Evolutionary conservation across 2,888 invertebrate genomes (phyloP), one percentile per base, ranked within the genome.

Genomic region (Leptopilina syphax): DNA sequence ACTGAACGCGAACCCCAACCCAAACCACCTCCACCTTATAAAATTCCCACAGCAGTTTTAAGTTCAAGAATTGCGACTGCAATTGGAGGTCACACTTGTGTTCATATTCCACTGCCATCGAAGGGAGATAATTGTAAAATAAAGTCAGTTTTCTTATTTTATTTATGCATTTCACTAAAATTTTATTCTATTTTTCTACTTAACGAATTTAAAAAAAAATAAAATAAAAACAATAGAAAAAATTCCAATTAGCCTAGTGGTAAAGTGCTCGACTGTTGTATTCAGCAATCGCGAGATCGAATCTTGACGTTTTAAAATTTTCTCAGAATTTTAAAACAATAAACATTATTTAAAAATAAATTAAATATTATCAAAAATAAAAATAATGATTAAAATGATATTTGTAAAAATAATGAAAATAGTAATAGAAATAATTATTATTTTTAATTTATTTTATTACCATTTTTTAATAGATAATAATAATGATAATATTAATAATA

Each of bases 1-100:
- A 9, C 63, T 24, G 85, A 84, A 41, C 85, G 82, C 7, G 85
- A 84, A 41, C 85, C 82, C 7, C 80, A 81, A 63, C 84, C 85
- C 2, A 83, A 76, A 67, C 65, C 81, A 27, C 86, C 87, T 7
- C 81, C 84, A 1, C 34, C 78, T 9, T 81, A 82, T 80, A 83
- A 79, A 63, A 65, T 82, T 3, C 87, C 87, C 1, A 82, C 63
- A 9, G 77, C 84, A 5, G 85, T 86, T 2, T 77, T 80, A 34
- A 83, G 84, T n/a, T 82, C 80, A 27, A 77, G 77, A 24, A 60
- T 87, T 3, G 65, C 80, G 0, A 63, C 83, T 12, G 65, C 76
- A 9, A 77, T 63, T 41, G 65, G 67, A 12, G 60, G 10, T 66
- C 73, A 70, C 77, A 57, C 27, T 34, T 57, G 70, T 54, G 50